Percentiles rank a stretch among this genome's conserved stretches.
Evolutionary conservation across 2,797 vertebrate species (phyloP).

Genomic region (Nasua narica): DNA sequence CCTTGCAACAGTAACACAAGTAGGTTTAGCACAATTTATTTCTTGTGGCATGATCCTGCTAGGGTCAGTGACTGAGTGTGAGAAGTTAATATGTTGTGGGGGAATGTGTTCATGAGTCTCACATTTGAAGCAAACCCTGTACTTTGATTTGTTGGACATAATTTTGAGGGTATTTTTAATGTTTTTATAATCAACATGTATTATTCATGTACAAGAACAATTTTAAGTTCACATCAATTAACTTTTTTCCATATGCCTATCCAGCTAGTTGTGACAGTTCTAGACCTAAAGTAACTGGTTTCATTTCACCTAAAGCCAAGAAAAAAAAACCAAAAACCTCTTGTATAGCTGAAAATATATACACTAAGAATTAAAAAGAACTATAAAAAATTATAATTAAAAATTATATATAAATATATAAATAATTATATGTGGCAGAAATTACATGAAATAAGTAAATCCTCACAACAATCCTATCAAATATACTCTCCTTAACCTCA

Average conservation of each 20-base stretch:
- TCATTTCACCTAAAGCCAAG: slow-evolving; percentile 11
- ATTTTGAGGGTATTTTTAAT: background rate
- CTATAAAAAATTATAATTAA: background rate
- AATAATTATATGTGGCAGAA: background rate
- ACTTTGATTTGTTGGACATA: background rate
- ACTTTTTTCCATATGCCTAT: background rate
- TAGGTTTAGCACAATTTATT: background rate
- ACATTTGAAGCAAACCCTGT: background rate
- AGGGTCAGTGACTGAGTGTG: background rate
- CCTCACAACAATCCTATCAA: background rate
- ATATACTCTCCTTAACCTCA: background rate
- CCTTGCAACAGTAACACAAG: background rate
- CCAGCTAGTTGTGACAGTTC: slow-evolving; percentile 7
- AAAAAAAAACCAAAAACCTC: slow-evolving; percentile 7
- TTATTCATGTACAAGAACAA: slow-evolving; percentile 8
- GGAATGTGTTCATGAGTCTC: background rate
- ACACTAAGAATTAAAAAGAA: background rate
- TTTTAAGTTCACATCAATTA: background rate
- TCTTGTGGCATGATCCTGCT: background rate
- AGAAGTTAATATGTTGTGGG: background rate
- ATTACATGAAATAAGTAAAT: background rate
- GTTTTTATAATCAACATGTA: background rate
- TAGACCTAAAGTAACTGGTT: slow-evolving; percentile 3
- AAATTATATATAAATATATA: no score
- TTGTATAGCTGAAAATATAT: background rate